Conservation (phyloP, 2,888 invertebrate species). For the Lasioglossum lativentre region DNA sequence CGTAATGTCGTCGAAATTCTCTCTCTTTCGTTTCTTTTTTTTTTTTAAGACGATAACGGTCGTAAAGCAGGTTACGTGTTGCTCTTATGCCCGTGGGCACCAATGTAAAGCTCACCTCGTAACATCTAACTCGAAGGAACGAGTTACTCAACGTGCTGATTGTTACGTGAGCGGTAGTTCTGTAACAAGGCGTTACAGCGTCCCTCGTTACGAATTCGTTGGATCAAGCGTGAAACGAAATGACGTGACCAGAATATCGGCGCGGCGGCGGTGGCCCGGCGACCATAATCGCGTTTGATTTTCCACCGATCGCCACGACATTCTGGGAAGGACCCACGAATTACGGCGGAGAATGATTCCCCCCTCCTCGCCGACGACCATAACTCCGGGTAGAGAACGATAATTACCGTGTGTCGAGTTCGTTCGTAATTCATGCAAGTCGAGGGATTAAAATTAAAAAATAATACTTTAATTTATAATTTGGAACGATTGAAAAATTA, state of each 20-base stretch:
- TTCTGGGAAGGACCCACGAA: background rate
- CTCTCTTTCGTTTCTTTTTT: background rate
- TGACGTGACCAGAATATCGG: conserved; percentile 62
- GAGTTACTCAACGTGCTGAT: conserved; percentile 69
- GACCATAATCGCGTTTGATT: conserved; percentile 17
- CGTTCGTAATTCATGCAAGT: background rate
- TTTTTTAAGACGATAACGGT: conserved; percentile 27
- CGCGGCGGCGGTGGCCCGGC: conserved; percentile 22
- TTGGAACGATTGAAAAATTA: too few species aligned
- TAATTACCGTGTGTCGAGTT: background rate
- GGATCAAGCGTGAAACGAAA: conserved; percentile 68
- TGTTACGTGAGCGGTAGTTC: conserved; percentile 72
- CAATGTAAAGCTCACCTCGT: conserved; percentile 68
- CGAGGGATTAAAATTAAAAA: background rate
- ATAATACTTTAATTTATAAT: too few species aligned
- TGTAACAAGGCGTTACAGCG: conserved; percentile 71
- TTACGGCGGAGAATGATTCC: background rate
- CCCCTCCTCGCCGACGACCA: background rate
- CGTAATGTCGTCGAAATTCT: conserved; percentile 44
- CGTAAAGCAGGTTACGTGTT: conserved; percentile 66
- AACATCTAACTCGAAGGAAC: conserved; percentile 72
- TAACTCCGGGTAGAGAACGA: background rate
- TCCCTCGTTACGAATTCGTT: conserved; percentile 71
- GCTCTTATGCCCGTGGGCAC: conserved; percentile 58
- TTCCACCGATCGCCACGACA: background rate